Evolutionary conservation across 1,140 invertebrate species (phyloP).

Genomic region (Diorhabda carinulata): DNA sequence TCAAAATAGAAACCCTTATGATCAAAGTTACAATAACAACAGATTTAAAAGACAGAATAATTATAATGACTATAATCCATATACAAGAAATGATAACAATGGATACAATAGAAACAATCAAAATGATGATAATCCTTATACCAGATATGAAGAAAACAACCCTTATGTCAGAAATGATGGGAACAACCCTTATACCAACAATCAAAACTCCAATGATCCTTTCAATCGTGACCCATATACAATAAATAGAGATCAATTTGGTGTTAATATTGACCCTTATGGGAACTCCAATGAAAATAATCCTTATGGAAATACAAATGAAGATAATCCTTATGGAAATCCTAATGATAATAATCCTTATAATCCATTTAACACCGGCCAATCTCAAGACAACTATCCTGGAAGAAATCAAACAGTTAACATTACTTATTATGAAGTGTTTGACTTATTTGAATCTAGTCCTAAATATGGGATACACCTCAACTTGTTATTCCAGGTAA

Average conservation of each 20-base stretch:
- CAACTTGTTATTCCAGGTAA: slow-evolving; percentile 68
- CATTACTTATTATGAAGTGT: slow-evolving; percentile 52
- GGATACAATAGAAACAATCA: slow-evolving; percentile 23
- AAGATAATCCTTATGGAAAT: slow-evolving; percentile 9
- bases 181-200: slow-evolving; percentile 13
- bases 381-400: background rate
- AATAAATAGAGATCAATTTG: slow-evolving; percentile 40
- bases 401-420: slow-evolving; percentile 16
- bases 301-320: slow-evolving; percentile 18
- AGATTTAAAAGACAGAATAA: slow-evolving; percentile 34
- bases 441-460: slow-evolving; percentile 68
- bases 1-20: slow-evolving; percentile 20
- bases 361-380: background rate
- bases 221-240: slow-evolving; percentile 36
- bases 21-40: slow-evolving; percentile 16
- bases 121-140: slow-evolving; percentile 28
- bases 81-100: slow-evolving; percentile 19
- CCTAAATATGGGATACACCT: slow-evolving; percentile 61
- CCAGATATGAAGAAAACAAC: slow-evolving; percentile 38
- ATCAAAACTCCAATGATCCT: slow-evolving; percentile 27
- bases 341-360: background rate
- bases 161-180: slow-evolving; percentile 21
- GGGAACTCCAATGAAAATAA: slow-evolving; percentile 31
- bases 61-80: slow-evolving; percentile 28
- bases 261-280: slow-evolving; percentile 43